Base-by-base conservation (phyloP, 2,797 vertebrate genomes). In the Coluber constrictor region DNA sequence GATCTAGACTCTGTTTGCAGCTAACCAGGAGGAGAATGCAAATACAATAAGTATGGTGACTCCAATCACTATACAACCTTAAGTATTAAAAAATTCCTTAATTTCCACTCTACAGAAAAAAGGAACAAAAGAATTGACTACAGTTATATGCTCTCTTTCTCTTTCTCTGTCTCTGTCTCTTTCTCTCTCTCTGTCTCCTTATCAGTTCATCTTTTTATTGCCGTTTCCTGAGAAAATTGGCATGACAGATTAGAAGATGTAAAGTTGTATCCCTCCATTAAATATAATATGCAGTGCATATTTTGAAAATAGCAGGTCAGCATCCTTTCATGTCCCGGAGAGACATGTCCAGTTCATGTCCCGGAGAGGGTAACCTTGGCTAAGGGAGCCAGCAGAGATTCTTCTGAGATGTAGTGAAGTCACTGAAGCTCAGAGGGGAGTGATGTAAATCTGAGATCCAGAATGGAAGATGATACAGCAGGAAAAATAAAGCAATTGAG, bases 101-200 rank as follows among this genome's bases (percentile, higher is more conserved):
- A 70, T 32, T 16, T 32, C 4, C n/a, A 32, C n/a, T 32, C n/a
- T 70, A 18, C 15, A n/a, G n/a, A 32, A 32, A 70, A 70, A 70
- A 18, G n/a, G n/a, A 32, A 18, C 15, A 37, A 74, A 74, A 74
- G 15, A 66, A 66, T 66, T n/a, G 5, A 1, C 1, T 4, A n/a
- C 5, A 66, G 29, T n/a, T 27, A 3, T 3, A 3, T 1, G 0
- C 10, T 63, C 10, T 5, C 25, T 2, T 27, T 29, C 11, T 4
- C 60, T 56, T 4, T 10, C 60, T 11, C 25, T 2, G 10, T 29
- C 11, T 4, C 60, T 56, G 1, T 10, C 60, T 11, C 5, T 37
- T 2, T 37, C 60, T 11, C 25, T 63, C 60, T 0, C 29, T 32
- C 66, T 0, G 0, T 8, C n/a, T 29, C 5, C 32, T 37, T n/a